Evolutionary conservation across 1,140 invertebrate genomes (phyloP), one percentile per base, ranked within the genome.

Genomic region (Brachionus manjavacas): DNA sequence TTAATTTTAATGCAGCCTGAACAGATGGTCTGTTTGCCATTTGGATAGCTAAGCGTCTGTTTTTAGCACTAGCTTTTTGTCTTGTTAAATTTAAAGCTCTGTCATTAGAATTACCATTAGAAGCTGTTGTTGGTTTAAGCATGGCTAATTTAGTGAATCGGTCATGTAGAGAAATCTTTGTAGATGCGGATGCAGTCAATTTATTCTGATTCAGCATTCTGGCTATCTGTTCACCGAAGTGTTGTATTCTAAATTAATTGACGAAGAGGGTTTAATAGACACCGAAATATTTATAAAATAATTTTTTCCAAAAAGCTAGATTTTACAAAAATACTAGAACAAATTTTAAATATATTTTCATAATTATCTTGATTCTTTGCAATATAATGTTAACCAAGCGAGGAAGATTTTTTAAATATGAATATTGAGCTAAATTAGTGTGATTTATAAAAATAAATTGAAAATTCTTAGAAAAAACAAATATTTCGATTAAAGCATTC

Each of bases 1-100:
- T 90, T 1, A 90, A 52, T 85, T 87, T 88, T 35, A 91, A 85
- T 60, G 90, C 90, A n/a, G 89, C 88, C 78, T 89, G 88, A 3
- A 91, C 89, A 20, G 89, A 87, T 11, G 91, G 90, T 84, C 91
- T 87, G 84, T 90, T 90, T 64, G 91, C 91, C 90, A 91, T 91
- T 85, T 91, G 91, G 84, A 90, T 89, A 11, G 90, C 90, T 11
- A 91, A 87, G 16, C 91, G 87, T 16, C 89, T 86, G 86, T 91
- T 91, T 85, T 88, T 88, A 6, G 87, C 87, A 0, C 89, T 88
- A 88, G 88, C 86, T 14, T 87, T 86, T 28, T 87, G 87, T 41
- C 35, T 28, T 0, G n/a, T 72, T 72, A 72, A 72, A 72, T 72
- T 72, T 2, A 72, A 41, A n/a, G 35, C 16, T 16, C 16, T 72